These are phyloP conservation scores for Caranx melampygus DNA, from an alignment of 2,113 vertebrate genomes.

Conservation along the genomic window DNA sequence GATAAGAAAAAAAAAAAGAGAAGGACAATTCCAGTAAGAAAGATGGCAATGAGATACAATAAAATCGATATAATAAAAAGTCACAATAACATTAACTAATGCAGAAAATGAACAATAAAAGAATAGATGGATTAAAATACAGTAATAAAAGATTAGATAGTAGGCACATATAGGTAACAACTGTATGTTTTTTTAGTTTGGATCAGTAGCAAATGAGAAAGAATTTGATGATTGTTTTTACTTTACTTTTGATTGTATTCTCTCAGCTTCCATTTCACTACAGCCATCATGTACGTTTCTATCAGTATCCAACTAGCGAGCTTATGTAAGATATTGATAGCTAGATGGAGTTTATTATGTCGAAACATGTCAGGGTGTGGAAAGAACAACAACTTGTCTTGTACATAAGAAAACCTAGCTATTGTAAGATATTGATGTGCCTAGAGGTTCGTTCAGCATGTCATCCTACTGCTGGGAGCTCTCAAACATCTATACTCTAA, in stretches of 20 bases:
- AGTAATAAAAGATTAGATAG: no score
- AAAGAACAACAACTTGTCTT: no score
- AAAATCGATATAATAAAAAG: no score
- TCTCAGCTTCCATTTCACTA: neutral
- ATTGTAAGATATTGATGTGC: slow-evolving; percentile 45
- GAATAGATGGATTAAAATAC: no score
- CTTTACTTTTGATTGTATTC: neutral
- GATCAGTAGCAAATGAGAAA: neutral
- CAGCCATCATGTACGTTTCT: neutral
- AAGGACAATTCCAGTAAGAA: no score
- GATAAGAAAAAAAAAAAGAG: no score
- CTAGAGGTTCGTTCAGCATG: slow-evolving; percentile 4
- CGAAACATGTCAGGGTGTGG: no score
- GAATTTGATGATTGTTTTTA: neutral
- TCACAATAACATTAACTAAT: no score
- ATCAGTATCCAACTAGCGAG: neutral
- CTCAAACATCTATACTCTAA: slow-evolving; percentile 24
- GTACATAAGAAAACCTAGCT: neutral
- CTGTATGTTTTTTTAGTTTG: neutral
- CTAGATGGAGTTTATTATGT: no score
- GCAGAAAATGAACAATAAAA: no score
- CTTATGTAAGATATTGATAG: slow-evolving; percentile 45
- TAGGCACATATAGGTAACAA: no score
- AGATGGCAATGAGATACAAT: no score
- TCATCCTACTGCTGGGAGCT: neutral